phyloP scores from a whole-genome alignment of 1,140 invertebrate species.

The Zaprionus camerounensis region DNA sequence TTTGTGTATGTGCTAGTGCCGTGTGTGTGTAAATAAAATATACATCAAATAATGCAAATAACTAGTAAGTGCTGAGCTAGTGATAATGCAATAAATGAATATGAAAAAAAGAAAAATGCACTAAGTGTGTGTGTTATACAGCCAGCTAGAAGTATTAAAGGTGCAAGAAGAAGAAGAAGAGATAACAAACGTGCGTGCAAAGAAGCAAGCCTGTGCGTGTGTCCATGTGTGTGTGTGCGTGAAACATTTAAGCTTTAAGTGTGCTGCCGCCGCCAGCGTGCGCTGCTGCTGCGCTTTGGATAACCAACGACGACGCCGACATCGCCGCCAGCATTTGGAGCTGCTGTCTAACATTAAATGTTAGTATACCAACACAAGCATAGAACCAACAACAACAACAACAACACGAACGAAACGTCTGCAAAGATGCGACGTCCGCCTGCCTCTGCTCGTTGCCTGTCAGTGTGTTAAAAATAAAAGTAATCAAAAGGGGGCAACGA shows the following conservation, averaged over 20 bases:
- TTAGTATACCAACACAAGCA: slow-evolving; percentile 70
- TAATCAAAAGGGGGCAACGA: slow-evolving; percentile 67
- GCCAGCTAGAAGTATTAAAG: slow-evolving; percentile 4
- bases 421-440: slow-evolving; percentile 51
- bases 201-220: slow-evolving; percentile 24
- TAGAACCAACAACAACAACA: slow-evolving; percentile 30
- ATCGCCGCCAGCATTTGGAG: slow-evolving; percentile 43
- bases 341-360: slow-evolving; percentile 67
- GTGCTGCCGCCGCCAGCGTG: slow-evolving; percentile 25
- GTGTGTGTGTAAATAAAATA: slow-evolving; percentile 24
- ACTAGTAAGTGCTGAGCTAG: slow-evolving; percentile 30
- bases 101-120: slow-evolving; percentile 31
- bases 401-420: slow-evolving; percentile 36
- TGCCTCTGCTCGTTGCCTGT: slow-evolving; percentile 11
- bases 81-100: slow-evolving; percentile 22
- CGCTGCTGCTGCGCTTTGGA: slow-evolving; percentile 53
- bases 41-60: slow-evolving; percentile 35
- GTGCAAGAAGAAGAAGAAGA: slow-evolving; percentile 27
- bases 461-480: slow-evolving; percentile 66
- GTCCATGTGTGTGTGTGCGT: slow-evolving; percentile 26
- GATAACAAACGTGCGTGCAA: slow-evolving; percentile 47
- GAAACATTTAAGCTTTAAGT: slow-evolving; percentile 54
- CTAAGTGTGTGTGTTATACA: slow-evolving; percentile 17
- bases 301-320: slow-evolving; percentile 35
- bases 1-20: slow-evolving; percentile 1